Evolutionary conservation across 2,113 vertebrate genomes (phyloP), one percentile per base, ranked within the genome.

Genomic region (Delphinapterus leucas): DNA sequence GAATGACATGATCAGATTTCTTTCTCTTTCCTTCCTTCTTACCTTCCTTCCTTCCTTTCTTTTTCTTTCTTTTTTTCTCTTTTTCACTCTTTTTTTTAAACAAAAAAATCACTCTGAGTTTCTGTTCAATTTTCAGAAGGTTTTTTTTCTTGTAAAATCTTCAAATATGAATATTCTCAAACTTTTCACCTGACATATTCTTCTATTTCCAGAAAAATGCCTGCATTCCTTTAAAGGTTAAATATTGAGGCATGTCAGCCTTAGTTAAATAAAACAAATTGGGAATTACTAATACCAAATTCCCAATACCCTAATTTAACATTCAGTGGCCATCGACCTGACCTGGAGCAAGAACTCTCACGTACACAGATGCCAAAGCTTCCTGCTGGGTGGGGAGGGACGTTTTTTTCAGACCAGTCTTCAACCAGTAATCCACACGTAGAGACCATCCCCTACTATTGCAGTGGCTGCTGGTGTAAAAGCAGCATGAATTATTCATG

Each of bases 401-500:
- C 83, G 58, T 55, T 93, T 23, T 17, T 67, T 90, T 88, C 49
- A 26, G 23, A 49, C 44, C 61, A 73, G 89, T 47, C 63, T 74
- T 86, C 14, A 76, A 83, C 83, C 38, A 58, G n/a, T 6, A n/a
- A 86, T 86, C 47, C 10, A 17, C 71, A 67, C 3, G 31, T 55
- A 95, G 96, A 97, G 86, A 61, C 93, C 2, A 58, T 93, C 86
- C 94, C 94, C 91, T 89, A 96, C 82, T 90, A 91, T 90, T 81
- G 82, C 90, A 83, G 96, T 95, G 97, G 86, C 82, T 94, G 86
- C 41, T 76, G 31, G 6, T 47, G 38, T 55, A 60, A 84, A 88
- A 55, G 60, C 23, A 26, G 26, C 1, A 80, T 96, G 83, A 98
- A 98, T 98, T 98, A 98, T 98, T 98, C 98, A 98, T 98, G 83